Base-by-base conservation (phyloP, 2,888 invertebrate genomes). In the Nomada goodeniana region DNA sequence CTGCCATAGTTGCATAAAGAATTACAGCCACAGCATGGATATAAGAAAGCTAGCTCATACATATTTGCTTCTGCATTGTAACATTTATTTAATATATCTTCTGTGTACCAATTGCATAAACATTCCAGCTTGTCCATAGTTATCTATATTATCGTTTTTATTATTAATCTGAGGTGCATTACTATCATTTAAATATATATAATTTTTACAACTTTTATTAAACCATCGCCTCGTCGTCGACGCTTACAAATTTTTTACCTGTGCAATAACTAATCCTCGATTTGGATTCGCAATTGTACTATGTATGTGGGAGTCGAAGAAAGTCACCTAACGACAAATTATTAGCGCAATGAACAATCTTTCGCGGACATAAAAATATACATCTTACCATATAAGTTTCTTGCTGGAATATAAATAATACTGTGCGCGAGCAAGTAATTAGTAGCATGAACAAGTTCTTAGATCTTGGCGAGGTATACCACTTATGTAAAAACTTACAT, bases 1-100 rank as follows among this genome's bases (percentile, higher is more conserved):
- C 52, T 85, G n/a, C 52, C 53, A 68, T 83, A 87, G 59, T 83
- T 65, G 77, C 52, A 80, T 77, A 77, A 80, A 81, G 64, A 52
- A 44, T 71, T 84, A 55, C 83, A 85, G 15, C 76, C 73, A 69
- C 86, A 88, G n/a, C 84, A 74, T 63, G 85, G 76, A 89, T 95
- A 94, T 81, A 95, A 91, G 87, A 95, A 95, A 52, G 95, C 94
- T 71, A 95, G 89, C 90, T 95, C 95, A 83, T 95, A 95, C 63
- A 94, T 90, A 75, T 93, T 84, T 13, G 94, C 93, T 86, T 93
- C 91, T 9, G 91, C 91, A 80, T 94, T 92, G 82, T 94, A 94
- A 87, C 93, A 95, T 68, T 91, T 91, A 68, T 94, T 90, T 80
- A 94, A 89, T 70, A 94, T 90, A 59, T 90, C 90, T 77, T 94